A percentile compares a stretch with the other conserved stretches of the same genome.
These are phyloP conservation scores for Petromus typicus DNA, from an alignment of 2,113 vertebrate genomes.

Conservation along the genomic window DNA sequence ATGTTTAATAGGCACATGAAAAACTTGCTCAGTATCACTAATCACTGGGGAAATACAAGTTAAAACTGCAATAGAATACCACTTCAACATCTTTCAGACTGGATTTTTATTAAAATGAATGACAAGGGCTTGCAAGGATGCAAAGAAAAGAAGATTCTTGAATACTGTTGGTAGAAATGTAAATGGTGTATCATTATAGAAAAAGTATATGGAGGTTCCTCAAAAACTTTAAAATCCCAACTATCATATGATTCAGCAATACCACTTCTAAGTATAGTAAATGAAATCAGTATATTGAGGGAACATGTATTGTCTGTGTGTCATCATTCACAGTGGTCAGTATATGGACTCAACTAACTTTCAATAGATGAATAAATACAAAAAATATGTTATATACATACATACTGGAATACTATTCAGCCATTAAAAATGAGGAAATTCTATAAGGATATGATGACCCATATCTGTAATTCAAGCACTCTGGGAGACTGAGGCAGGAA, in stretches of 20 bases:
- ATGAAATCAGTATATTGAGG: not conserved
- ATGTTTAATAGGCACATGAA: not conserved
- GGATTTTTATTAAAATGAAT: not conserved
- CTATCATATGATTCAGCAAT: not conserved
- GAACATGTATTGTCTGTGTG: not conserved
- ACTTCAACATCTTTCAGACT: not conserved
- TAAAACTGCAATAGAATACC: not conserved
- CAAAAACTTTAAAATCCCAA: not conserved
- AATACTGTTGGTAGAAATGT: not conserved
- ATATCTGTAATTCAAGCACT: too few species aligned
- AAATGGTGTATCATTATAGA: not conserved
- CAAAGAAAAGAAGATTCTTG: not conserved
- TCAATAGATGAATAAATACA: not conserved
- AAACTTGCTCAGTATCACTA: not conserved
- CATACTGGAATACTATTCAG: not conserved
- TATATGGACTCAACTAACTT: not conserved
- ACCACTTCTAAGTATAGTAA: not conserved
- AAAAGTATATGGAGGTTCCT: not conserved
- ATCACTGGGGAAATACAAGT: not conserved
- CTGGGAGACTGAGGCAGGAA: too few species aligned
- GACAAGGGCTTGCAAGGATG: not conserved
- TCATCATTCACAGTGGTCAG: not conserved
- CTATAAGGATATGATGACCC: too few species aligned
- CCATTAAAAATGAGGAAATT: not conserved
- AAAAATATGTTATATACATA: too few species aligned